phyloP scores from a whole-genome alignment of 1,140 invertebrate genomes.

The Drepana arcuata region DNA sequence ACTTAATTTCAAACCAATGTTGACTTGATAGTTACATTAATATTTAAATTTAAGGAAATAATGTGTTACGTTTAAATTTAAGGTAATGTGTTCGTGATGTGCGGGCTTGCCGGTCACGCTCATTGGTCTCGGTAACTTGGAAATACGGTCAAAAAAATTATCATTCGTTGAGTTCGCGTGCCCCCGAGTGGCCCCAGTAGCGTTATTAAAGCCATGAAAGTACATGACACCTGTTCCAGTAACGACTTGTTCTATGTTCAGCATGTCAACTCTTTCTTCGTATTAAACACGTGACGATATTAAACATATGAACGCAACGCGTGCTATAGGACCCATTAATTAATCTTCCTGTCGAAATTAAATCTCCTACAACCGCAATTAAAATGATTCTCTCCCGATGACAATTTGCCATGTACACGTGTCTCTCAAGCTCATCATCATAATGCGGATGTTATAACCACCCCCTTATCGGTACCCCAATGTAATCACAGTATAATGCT shows the following conservation, averaged over 20 bases:
- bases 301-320: too few species aligned
- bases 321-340: too few species aligned
- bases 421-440: slow-evolving; percentile 4
- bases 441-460: slow-evolving; percentile 3
- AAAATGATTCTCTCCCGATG: slow-evolving; percentile 21
- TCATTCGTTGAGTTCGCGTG: slow-evolving; percentile 17
- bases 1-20: slow-evolving; percentile 18
- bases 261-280: too few species aligned
- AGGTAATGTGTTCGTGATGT: slow-evolving; percentile 23
- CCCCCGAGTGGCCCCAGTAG: too few species aligned
- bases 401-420: slow-evolving; percentile 25
- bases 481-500: slow-evolving; percentile 25
- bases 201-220: too few species aligned
- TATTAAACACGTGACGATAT: too few species aligned
- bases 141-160: slow-evolving; percentile 12
- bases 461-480: slow-evolving; percentile 10
- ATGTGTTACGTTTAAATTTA: slow-evolving; percentile 18
- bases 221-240: too few species aligned
- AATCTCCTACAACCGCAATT: slow-evolving; percentile 21
- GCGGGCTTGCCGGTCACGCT: slow-evolving; percentile 13
- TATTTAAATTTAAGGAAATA: slow-evolving; percentile 14
- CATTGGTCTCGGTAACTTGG: slow-evolving; percentile 12
- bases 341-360: too few species aligned
- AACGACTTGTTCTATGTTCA: too few species aligned
- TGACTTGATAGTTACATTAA: slow-evolving; percentile 24